These are phyloP conservation scores for Siniperca obscura DNA, from an alignment of 2,797 vertebrate genomes.

Conservation along the genomic window DNA sequence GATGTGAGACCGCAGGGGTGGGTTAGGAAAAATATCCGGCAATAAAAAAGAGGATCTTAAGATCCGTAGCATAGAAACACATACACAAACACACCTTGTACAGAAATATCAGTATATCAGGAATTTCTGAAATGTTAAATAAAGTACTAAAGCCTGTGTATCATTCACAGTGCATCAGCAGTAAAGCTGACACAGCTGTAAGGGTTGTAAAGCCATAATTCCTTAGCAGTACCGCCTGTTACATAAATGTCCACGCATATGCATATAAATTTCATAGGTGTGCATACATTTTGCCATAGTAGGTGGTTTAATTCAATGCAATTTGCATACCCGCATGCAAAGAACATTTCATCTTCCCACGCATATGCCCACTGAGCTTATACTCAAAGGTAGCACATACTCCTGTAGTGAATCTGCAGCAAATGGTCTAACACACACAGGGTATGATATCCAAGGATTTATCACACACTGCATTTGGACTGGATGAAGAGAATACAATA, in stretches of 20 bases:
- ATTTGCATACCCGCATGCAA: slow-evolving; percentile 54
- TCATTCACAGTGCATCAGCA: slow-evolving; percentile 29
- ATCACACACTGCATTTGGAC: neutral
- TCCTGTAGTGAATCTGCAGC: slow-evolving; percentile 30
- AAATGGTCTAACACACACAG: slow-evolving; percentile 12
- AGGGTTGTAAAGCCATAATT: slow-evolving; percentile 28
- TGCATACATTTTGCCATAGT: slow-evolving; percentile 20
- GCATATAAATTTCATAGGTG: slow-evolving; percentile 45
- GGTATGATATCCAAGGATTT: neutral
- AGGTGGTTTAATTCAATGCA: slow-evolving; percentile 48
- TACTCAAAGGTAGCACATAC: slow-evolving; percentile 26
- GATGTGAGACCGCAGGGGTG: slow-evolving; percentile 27
- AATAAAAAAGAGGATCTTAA: neutral
- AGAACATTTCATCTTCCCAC: slow-evolving; percentile 52
- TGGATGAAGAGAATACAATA: slow-evolving; percentile 4
- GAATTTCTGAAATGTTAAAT: slow-evolving; percentile 16
- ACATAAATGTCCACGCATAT: slow-evolving; percentile 44
- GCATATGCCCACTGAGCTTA: slow-evolving; percentile 29
- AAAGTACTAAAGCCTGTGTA: neutral
- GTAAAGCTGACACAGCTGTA: slow-evolving; percentile 36
- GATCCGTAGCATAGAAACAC: neutral
- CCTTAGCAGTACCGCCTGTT: slow-evolving; percentile 19
- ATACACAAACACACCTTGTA: neutral
- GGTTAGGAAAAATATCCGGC: slow-evolving; percentile 21
- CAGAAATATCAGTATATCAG: neutral